Base-by-base conservation (phyloP, 2,888 invertebrate species). In the Archips crataeganus region DNA sequence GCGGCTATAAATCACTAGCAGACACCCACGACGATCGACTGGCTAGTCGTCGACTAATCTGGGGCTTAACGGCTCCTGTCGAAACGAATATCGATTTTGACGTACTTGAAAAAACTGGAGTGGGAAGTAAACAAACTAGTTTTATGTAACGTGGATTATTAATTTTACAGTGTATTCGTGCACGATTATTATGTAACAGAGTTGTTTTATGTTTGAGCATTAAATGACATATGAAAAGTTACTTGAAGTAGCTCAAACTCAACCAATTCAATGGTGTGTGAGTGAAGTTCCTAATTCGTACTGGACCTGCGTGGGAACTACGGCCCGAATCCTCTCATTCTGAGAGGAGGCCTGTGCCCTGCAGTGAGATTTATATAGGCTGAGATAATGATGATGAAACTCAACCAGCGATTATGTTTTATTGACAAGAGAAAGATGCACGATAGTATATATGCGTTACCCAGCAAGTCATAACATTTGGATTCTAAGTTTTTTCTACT, bases 1-100 rank as follows among this genome's bases (percentile, higher is more conserved):
- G 77, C 76, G 77, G 84, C 82, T 83, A 87, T 92, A 91, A 92
- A 91, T 91, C 91, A 87, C 77, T 61, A 70, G 83, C 70, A 90
- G 89, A 92, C 94, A 92, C 93, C 92, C 93, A 90, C 90, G 90
- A 87, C 84, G 91, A 80, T 80, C 78, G 81, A 81, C 80, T 84
- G 83, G 80, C 75, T 77, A 70, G 71, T 75, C 75, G 75, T 79
- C 77, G 77, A 77, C 78, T 77, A 76, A 80, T 76, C 77, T 76
- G 70, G 64, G 73, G 74, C 75, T 75, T 86, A 89, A 79, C 82
- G 82, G 86, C 82, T 86, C 82, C 84, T 82, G 85, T 87, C 86
- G 80, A 79, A 82, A 82, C 81, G 82, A 83, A 83, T 65, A 83
- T 82, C 81, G 80, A 81, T 82, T 65, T 80, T 80, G 83, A 83